Percentiles rank a stretch among this genome's conserved stretches.
Evolutionary conservation across 2,797 vertebrate genomes (phyloP).

Genomic region (Rhinichthys osculus): DNA sequence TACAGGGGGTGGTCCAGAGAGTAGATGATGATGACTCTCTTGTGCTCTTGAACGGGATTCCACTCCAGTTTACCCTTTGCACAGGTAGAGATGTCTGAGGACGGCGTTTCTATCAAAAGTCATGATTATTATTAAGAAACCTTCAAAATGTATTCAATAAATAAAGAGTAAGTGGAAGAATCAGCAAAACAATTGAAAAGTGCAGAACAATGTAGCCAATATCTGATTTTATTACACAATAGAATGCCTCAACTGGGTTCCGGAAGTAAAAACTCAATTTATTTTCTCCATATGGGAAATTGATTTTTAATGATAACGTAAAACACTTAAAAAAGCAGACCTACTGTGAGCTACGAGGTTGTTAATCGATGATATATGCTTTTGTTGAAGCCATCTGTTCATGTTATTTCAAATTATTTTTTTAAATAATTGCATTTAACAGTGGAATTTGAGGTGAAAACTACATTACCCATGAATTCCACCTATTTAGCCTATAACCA

Average conservation of each 20-base stretch:
- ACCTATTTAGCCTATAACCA: too few relatives aligned
- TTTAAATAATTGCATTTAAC: too few relatives aligned
- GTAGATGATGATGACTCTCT: slow-evolving; percentile 89
- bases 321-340: too few relatives aligned
- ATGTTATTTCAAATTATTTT: too few relatives aligned
- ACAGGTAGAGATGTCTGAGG: slow-evolving; percentile 3
- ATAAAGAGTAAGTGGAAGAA: slow-evolving; percentile 7
- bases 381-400: too few relatives aligned
- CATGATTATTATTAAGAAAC: not conserved
- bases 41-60: slow-evolving; percentile 60
- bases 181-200: not conserved
- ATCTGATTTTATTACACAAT: not conserved
- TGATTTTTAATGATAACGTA: not conserved
- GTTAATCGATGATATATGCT: too few relatives aligned
- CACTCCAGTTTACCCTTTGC: not conserved
- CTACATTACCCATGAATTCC: too few relatives aligned
- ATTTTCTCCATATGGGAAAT: not conserved
- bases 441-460: too few relatives aligned
- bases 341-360: too few relatives aligned
- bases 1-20: slow-evolving; percentile 91
- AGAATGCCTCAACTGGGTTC: not conserved
- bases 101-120: slow-evolving; percentile 26
- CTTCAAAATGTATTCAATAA: not conserved
- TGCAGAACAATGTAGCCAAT: not conserved
- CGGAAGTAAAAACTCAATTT: not conserved